Evolutionary conservation across 2,113 vertebrate genomes (phyloP).

Genomic region (Lynx canadensis): DNA sequence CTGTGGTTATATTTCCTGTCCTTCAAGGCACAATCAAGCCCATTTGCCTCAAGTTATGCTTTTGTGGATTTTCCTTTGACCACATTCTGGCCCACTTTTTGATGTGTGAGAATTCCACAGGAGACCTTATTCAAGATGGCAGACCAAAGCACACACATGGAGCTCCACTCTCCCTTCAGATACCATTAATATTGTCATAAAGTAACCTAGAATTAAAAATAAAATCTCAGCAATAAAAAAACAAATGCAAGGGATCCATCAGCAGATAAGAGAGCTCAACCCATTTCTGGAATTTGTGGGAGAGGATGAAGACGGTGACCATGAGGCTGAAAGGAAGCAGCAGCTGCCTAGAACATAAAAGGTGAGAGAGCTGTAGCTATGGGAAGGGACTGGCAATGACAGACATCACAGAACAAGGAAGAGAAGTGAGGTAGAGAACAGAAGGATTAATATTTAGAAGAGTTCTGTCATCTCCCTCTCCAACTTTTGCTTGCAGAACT

Average conservation of each 20-base stretch:
- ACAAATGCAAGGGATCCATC: not conserved
- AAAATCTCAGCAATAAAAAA: not conserved
- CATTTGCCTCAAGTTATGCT: not conserved
- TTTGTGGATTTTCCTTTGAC: not conserved
- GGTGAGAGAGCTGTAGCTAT: not conserved
- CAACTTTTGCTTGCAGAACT: not conserved
- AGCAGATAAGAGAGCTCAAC: not conserved
- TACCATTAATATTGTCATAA: not conserved
- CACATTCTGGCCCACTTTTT: not conserved
- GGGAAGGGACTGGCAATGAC: not conserved
- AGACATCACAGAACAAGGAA: not conserved
- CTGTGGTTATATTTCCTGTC: not conserved
- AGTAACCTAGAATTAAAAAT: not conserved
- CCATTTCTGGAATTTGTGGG: not conserved
- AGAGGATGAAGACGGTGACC: not conserved
- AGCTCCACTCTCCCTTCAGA: too few relatives aligned
- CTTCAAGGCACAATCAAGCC: not conserved
- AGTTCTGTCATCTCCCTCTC: not conserved
- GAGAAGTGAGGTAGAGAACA: not conserved
- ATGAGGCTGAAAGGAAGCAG: not conserved
- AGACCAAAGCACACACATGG: not conserved
- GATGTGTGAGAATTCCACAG: not conserved
- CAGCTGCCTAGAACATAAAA: not conserved
- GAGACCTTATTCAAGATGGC: not conserved
- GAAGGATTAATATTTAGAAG: not conserved